Conservation (phyloP, 2,113 vertebrate species). For the Catagonus wagneri region DNA sequence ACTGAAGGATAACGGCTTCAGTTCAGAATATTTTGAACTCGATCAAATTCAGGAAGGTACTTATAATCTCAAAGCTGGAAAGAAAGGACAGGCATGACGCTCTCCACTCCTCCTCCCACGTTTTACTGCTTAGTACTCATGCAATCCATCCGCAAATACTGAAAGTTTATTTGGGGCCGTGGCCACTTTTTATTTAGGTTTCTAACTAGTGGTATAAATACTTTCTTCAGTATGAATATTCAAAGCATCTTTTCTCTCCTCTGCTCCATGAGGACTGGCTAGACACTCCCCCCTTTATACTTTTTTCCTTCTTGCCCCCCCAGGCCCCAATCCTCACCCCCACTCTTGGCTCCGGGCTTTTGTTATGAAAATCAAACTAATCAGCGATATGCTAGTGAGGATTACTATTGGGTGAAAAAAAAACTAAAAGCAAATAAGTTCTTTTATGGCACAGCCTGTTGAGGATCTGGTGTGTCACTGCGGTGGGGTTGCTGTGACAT, state of each 20-base stretch:
- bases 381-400: neutral
- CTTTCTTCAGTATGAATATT: neutral
- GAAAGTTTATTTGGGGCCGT: neutral
- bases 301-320: neutral
- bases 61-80: neutral
- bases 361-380: neutral
- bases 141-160: neutral
- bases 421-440: neutral
- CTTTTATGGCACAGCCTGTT: no score
- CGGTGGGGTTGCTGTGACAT: no score
- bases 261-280: neutral
- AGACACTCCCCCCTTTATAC: fast-evolving
- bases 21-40: neutral
- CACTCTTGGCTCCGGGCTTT: neutral
- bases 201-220: neutral
- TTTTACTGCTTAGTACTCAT: neutral
- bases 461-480: no score
- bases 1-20: neutral
- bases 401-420: neutral
- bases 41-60: neutral
- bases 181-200: neutral
- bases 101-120: fast-evolving
- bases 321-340: neutral
- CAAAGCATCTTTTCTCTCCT: neutral
- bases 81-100: neutral